These are phyloP conservation scores for Drosophila glabriapex DNA, from an alignment of 2,888 invertebrate genomes.

Conservation along the genomic window DNA sequence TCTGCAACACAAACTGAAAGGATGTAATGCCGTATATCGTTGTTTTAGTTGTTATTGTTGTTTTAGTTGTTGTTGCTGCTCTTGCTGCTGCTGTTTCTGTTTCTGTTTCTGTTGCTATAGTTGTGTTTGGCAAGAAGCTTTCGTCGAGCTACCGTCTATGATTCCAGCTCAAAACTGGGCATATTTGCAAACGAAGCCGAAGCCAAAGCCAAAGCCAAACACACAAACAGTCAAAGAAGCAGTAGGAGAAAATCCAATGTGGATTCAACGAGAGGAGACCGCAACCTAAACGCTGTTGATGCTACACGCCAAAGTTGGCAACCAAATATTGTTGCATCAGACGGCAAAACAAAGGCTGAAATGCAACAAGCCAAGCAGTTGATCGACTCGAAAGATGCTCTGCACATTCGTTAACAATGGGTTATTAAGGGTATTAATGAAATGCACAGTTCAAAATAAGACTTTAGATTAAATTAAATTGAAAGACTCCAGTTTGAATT, in stretches of 20 bases:
- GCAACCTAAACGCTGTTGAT: constrained; percentile 76
- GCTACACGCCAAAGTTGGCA: constrained; percentile 71
- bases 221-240: constrained; percentile 39
- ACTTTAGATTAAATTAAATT: not conserved
- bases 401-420: not conserved
- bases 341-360: constrained; percentile 42
- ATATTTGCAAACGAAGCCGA: constrained; percentile 59
- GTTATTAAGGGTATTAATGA: not conserved
- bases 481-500: not conserved
- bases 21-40: constrained; percentile 37
- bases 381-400: constrained; percentile 29
- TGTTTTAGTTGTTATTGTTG: constrained; percentile 5
- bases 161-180: constrained; percentile 48
- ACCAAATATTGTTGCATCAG: constrained; percentile 78
- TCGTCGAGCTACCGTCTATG: constrained; percentile 53
- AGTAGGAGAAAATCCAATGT: constrained; percentile 11
- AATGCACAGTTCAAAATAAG: not conserved
- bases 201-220: constrained; percentile 47
- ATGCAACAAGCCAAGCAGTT: constrained; percentile 16
- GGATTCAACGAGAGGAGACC: constrained; percentile 41
- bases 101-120: constrained; percentile 20
- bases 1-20: constrained; percentile 37
- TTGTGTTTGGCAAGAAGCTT: constrained; percentile 52
- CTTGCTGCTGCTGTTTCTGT: not conserved
- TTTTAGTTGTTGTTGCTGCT: not conserved